Evolutionary conservation across 2,113 vertebrate genomes (phyloP).

Genomic region (Camelus bactrianus): DNA sequence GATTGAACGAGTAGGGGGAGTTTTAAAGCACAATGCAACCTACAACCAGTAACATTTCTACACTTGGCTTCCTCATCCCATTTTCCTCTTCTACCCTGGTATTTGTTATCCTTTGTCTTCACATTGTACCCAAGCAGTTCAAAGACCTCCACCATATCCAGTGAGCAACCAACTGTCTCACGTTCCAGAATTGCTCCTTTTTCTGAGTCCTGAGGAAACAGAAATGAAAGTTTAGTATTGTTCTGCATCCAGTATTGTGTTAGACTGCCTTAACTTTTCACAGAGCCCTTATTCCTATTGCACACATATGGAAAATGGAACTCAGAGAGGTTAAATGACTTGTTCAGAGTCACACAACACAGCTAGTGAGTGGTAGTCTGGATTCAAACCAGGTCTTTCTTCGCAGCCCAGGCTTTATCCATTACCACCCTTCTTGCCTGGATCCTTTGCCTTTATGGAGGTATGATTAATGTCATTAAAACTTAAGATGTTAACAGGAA

Average conservation of each 20-base stretch:
- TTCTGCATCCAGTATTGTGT: neutral
- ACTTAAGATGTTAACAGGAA: neutral
- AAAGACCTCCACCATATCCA: neutral
- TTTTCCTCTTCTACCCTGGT: neutral
- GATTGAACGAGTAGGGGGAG: neutral
- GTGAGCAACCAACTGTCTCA: neutral
- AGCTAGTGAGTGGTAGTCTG: neutral
- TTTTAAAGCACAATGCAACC: neutral
- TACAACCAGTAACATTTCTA: neutral
- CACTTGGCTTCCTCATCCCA: neutral
- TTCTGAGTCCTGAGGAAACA: neutral
- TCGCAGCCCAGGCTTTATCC: neutral
- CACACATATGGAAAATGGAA: neutral
- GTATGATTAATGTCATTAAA: slow-evolving; percentile 40
- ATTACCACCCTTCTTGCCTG: neutral
- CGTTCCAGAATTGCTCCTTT: neutral
- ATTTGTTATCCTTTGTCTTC: neutral
- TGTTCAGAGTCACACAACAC: slow-evolving; percentile 23
- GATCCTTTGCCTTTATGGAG: slow-evolving; percentile 45
- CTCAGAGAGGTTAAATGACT: neutral
- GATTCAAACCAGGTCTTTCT: neutral
- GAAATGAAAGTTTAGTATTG: neutral
- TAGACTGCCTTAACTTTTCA: neutral
- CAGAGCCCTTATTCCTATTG: neutral
- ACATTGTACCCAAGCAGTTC: neutral